Evolutionary conservation across 2,888 invertebrate species (phyloP).

Genomic region (Onthophagus sagittarius): DNA sequence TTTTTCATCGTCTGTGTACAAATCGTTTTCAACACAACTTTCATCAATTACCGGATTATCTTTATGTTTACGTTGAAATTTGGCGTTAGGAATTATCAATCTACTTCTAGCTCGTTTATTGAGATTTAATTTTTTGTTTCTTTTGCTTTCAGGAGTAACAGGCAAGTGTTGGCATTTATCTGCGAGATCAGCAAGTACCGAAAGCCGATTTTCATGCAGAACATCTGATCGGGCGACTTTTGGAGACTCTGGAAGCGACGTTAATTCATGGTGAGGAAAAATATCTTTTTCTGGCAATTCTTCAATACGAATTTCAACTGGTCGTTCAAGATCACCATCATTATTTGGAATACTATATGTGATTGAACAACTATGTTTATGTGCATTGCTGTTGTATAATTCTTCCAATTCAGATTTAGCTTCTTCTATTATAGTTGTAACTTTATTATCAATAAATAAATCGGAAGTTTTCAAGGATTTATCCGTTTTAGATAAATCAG

Average conservation of each 20-base stretch:
- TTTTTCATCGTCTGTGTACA: neutral
- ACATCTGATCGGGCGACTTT: neutral
- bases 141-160: neutral
- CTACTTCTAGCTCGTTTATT: slow-evolving; percentile 3
- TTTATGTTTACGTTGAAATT: neutral
- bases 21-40: neutral
- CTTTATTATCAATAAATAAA: neutral
- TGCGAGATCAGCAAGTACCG: neutral
- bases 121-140: neutral
- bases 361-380: neutral
- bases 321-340: neutral
- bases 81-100: neutral
- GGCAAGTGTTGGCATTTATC: neutral
- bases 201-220: neutral
- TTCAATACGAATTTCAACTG: neutral
- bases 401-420: neutral
- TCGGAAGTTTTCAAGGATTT: neutral
- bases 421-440: neutral
- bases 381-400: neutral
- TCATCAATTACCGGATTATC: neutral
- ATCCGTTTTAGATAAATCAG: neutral
- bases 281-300: neutral
- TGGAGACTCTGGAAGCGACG: neutral
- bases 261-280: neutral
- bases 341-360: neutral